These are phyloP conservation scores for Drosophila tripunctata DNA, from an alignment of 2,888 invertebrate genomes.

Conservation along the genomic window DNA sequence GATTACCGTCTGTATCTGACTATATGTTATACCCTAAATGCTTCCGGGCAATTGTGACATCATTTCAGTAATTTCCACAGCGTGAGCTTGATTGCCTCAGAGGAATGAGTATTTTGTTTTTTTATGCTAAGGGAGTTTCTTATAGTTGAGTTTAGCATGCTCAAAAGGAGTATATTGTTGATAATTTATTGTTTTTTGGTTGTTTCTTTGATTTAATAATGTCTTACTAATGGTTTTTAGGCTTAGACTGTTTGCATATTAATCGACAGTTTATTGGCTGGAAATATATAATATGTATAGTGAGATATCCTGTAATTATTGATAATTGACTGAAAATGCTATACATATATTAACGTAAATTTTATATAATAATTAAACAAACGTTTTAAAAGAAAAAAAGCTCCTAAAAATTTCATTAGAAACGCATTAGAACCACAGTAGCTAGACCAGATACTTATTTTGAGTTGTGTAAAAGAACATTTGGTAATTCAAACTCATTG, in stretches of 20 bases:
- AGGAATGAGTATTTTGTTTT: not conserved
- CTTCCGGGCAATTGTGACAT: constrained; percentile 58
- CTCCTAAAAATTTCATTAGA: not conserved
- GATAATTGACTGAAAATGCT: not conserved
- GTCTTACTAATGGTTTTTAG: constrained; percentile 3
- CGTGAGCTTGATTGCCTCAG: not conserved
- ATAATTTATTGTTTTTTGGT: constrained; percentile 1
- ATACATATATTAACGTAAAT: too few relatives aligned
- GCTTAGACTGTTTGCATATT: constrained; percentile 48
- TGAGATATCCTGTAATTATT: constrained; percentile 5
- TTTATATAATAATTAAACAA: too few relatives aligned
- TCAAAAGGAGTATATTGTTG: not conserved
- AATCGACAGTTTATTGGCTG: constrained; percentile 40
- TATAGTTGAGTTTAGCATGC: too few relatives aligned
- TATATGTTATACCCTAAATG: constrained; percentile 14
- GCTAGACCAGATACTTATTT: not conserved
- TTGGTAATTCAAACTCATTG: too few relatives aligned
- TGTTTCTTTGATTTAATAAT: constrained; percentile 26
- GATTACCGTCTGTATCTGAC: not conserved
- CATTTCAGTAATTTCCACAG: not conserved
- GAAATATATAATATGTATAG: not conserved
- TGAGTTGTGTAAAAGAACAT: too few relatives aligned
- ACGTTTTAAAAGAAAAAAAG: too few relatives aligned
- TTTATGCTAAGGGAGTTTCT: not conserved
- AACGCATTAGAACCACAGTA: not conserved